These are phyloP conservation scores for Phalloptychus januarius DNA, from an alignment of 2,797 vertebrate species.

Conservation along the genomic window DNA sequence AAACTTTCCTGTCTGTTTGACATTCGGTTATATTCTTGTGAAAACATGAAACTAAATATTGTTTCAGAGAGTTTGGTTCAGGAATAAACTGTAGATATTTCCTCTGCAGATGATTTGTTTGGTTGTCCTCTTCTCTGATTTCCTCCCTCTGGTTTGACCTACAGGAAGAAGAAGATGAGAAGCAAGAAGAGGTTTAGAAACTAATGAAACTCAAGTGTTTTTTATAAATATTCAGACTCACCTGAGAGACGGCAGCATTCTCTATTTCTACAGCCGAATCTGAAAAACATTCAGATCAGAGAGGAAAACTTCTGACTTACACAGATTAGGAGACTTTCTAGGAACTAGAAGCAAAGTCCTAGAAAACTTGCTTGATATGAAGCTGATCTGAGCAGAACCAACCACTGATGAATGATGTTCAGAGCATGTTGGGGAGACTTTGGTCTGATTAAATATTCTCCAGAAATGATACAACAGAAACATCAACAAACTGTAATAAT, in stretches of 20 bases:
- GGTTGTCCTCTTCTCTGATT: neutral
- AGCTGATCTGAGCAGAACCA: too few relatives aligned
- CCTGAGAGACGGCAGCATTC: accelerated
- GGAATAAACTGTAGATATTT: neutral
- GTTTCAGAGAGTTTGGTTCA: neutral
- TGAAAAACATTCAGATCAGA: constrained; percentile 20
- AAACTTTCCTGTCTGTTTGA: neutral
- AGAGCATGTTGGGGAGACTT: neutral
- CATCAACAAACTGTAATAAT: too few relatives aligned
- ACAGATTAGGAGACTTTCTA: neutral
- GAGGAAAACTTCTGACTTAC: neutral
- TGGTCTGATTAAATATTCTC: neutral
- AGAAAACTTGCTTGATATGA: neutral
- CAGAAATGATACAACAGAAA: too few relatives aligned
- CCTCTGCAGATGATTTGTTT: neutral
- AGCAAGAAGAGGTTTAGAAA: neutral
- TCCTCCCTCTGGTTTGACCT: neutral
- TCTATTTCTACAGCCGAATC: neutral
- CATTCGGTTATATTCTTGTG: neutral
- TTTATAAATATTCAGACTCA: constrained; percentile 15
- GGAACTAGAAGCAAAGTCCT: neutral
- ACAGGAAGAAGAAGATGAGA: neutral
- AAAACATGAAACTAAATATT: too few relatives aligned
- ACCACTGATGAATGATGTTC: neutral
- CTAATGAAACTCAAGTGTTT: neutral